Percentiles rank a stretch among this genome's conserved stretches.
These are phyloP conservation scores for Palythoa grandis DNA, from an alignment of 92 coral and sea anemone species.

Conservation along the genomic window DNA sequence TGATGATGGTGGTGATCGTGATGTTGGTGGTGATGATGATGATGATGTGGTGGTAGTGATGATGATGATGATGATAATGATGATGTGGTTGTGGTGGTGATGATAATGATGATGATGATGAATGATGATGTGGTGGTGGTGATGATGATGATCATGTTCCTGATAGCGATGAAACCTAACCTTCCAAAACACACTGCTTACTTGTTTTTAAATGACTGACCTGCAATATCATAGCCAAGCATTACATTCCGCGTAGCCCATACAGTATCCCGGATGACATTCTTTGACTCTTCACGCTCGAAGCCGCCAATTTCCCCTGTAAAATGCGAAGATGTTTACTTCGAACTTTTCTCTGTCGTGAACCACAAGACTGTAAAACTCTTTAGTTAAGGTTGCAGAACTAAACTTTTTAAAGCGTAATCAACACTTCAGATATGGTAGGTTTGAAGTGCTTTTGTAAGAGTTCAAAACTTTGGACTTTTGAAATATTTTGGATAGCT, in stretches of 20 bases:
- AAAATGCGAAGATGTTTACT: not conserved
- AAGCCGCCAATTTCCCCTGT: slow-evolving; percentile 92
- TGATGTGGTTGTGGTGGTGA: not conserved
- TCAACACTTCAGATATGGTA: no score
- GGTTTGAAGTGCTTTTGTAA: no score
- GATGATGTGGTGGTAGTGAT: not conserved
- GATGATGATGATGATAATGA: not conserved
- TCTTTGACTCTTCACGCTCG: slow-evolving; percentile 80
- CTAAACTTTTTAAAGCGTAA: no score
- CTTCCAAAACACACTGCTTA: not conserved
- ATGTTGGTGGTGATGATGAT: not conserved
- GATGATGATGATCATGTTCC: not conserved
- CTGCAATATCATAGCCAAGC: slow-evolving; percentile 87
- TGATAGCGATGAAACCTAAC: not conserved
- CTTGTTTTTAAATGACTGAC: slow-evolving; percentile 29
- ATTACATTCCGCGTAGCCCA: slow-evolving; percentile 90
- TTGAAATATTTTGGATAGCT: no score
- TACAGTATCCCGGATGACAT: slow-evolving; percentile 86
- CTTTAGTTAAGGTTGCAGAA: no score
- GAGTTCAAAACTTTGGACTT: no score
- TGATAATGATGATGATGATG: not conserved
- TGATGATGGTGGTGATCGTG: not conserved
- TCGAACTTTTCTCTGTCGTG: no score
- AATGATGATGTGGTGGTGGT: not conserved
- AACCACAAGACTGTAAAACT: no score